These are phyloP conservation scores for Saguinus imperator DNA, from an alignment of 2,113 vertebrate species.

Conservation along the genomic window DNA sequence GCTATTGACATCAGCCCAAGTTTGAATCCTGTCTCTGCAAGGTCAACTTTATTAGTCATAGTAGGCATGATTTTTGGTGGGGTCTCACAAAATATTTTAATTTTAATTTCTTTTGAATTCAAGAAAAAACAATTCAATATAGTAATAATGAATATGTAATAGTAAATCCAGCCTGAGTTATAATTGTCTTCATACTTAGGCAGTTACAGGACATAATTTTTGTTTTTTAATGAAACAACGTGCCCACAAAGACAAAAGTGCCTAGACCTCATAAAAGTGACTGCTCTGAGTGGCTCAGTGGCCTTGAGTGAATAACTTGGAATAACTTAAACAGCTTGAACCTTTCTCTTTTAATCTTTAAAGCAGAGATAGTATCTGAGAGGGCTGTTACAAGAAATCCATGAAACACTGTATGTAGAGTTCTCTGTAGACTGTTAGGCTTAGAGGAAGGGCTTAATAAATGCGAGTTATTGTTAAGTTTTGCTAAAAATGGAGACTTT, in stretches of 20 bases:
- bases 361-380: not conserved
- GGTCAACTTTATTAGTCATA: not conserved
- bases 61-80: not conserved
- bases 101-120: conserved; percentile 24
- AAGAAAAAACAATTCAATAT: not conserved
- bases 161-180: not conserved
- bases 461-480: not conserved
- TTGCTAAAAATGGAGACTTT: conserved; percentile 40
- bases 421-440: not conserved
- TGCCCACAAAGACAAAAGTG: not conserved
- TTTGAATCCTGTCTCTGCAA: not conserved
- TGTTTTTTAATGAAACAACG: not conserved
- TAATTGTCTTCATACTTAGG: not conserved
- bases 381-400: not conserved
- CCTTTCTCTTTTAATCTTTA: not conserved
- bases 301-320: not conserved
- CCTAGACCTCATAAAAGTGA: not conserved
- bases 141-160: not conserved
- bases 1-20: not conserved
- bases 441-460: not conserved
- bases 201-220: not conserved
- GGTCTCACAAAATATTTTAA: not conserved
- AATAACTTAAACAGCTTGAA: not conserved
- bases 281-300: not conserved
- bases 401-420: not conserved